Base-by-base conservation (phyloP, 2,113 vertebrate genomes). In the Corythaeola cristata region DNA sequence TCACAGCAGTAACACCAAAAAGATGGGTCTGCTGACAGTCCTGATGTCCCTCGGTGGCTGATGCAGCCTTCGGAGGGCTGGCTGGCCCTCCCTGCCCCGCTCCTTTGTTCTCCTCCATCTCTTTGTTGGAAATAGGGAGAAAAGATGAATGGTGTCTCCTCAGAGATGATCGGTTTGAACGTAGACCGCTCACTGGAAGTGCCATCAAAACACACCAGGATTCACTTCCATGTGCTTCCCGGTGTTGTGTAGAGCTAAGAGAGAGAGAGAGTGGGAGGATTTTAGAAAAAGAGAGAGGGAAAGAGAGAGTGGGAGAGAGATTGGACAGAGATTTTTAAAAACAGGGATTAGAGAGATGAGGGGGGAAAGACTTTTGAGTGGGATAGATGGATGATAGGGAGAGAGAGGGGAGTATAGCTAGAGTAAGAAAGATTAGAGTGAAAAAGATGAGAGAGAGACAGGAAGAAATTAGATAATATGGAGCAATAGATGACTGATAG, bases 351-450 rank as follows among this genome's bases (percentile, higher is more conserved):
- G 85, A 91, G 94, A 95, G 95, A 93, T 73, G 50, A 96, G 50
- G 75, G 91, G 82, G 88, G 15, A 80, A 96, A 94, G 93, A 85
- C 86, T 96, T 95, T 94, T 1, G 8, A 90, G 71, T 93, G 95
- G 95, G 96, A 96, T 84, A 96, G 95, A 91, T 95, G 93, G 96
- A 97, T 96, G 92, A 96, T 93, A 97, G 95, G 96, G 95, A 97
- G 93, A 96, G 90, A 97, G 72, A 94, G 93, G 96, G 96, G 93
- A 96, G 85, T 96, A 94, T 95, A 96, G 90, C 75, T 97, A 95
- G 88, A 90, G 90, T 94, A 96, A 97, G 95, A 94, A 96, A 96
- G 95, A 86, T 84, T 97, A 97, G 93, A 95, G 90, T 96, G 96
- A 85, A 96, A 88, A 96, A 96, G 90, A 84, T 96, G 95, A 96